These are phyloP conservation scores for Tamias sibiricus DNA, from an alignment of 2,113 vertebrate species.

Conservation along the genomic window DNA sequence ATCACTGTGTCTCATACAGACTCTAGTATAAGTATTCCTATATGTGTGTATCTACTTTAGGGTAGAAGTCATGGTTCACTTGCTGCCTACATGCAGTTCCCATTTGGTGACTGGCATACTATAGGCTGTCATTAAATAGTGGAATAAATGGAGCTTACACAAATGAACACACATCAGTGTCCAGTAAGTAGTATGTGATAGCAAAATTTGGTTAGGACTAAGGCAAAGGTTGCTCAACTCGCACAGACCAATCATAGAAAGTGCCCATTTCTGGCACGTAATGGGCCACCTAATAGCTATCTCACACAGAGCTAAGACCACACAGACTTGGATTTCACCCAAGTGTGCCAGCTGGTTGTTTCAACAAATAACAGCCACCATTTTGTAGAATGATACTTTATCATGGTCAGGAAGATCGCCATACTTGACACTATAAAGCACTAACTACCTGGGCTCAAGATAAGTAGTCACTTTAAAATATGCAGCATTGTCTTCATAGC, in stretches of 20 bases:
- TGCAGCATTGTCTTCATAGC: neutral
- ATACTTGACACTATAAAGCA: conserved; percentile 17
- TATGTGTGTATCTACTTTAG: neutral
- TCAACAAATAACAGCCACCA: conserved; percentile 49
- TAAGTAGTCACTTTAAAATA: neutral
- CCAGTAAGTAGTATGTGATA: neutral
- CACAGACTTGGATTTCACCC: conserved; percentile 53
- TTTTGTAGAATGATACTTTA: conserved; percentile 56
- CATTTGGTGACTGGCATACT: neutral
- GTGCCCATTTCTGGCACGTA: conserved; percentile 37
- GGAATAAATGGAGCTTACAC: neutral
- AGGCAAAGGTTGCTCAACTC: neutral
- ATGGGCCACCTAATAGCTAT: conserved; percentile 51
- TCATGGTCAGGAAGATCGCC: neutral
- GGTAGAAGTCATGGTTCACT: neutral
- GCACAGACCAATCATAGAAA: conserved; percentile 13
- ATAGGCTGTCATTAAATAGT: neutral
- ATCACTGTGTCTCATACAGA: neutral
- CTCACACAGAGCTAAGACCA: conserved; percentile 51
- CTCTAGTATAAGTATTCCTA: neutral
- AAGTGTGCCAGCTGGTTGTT: conserved; percentile 56
- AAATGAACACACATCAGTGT: conserved; percentile 16
- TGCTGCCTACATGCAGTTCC: neutral
- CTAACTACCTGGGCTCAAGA: conserved; percentile 12
- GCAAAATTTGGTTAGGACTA: conserved; percentile 24